Percentiles rank a stretch among this genome's conserved stretches.
These are phyloP conservation scores for Lophotriccus pileatus DNA, from an alignment of 2,797 vertebrate genomes.

Conservation along the genomic window DNA sequence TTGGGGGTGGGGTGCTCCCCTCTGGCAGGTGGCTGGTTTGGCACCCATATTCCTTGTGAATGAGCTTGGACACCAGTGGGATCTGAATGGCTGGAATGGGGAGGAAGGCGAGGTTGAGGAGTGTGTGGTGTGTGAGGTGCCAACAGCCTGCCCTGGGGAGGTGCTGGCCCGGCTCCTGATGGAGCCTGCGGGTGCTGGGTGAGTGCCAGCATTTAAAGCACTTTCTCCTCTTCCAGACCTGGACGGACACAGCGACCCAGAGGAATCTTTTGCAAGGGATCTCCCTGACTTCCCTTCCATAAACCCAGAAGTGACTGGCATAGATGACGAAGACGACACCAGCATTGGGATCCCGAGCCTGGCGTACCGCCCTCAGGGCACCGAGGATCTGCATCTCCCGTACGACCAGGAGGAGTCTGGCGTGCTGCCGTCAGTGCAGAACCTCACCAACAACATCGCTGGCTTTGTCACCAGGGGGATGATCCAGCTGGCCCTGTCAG, in stretches of 20 bases:
- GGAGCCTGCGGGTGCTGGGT: background rate
- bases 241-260: slow-evolving; percentile 94
- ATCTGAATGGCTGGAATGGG: background rate
- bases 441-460: slow-evolving; percentile 83
- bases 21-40: background rate
- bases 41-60: accelerated
- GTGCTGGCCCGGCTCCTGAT: background rate
- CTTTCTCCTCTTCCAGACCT: slow-evolving; percentile 77
- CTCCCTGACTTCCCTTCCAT: slow-evolving; percentile 96
- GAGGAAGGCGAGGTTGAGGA: background rate
- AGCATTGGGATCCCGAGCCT: slow-evolving; percentile 93
- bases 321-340: slow-evolving; percentile 92
- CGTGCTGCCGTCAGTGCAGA: slow-evolving; percentile 73
- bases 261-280: slow-evolving; percentile 95
- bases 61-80: background rate
- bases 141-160: background rate
- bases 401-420: slow-evolving; percentile 79
- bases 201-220: background rate
- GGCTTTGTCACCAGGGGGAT: slow-evolving; percentile 89
- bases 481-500: slow-evolving; percentile 88
- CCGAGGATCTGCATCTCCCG: slow-evolving; percentile 47
- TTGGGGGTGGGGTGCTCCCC: background rate
- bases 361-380: slow-evolving; percentile 57
- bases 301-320: slow-evolving; percentile 87
- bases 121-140: background rate